A percentile compares a stretch with the other conserved stretches of the same genome.
These are phyloP conservation scores for Melipona beecheii DNA, from an alignment of 2,888 invertebrate genomes.

Conservation along the genomic window DNA sequence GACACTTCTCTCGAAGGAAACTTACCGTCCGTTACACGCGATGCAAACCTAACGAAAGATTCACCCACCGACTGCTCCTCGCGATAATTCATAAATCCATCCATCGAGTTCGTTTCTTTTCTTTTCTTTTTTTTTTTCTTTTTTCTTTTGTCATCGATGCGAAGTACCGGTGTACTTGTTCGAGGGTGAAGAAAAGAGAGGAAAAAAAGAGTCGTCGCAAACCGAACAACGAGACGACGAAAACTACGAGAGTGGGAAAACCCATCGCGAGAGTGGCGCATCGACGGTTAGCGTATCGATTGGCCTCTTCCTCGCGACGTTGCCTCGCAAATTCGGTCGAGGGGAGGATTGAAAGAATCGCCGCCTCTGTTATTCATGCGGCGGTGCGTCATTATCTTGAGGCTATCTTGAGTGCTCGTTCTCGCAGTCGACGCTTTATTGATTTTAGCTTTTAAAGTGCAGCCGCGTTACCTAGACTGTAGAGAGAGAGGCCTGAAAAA, in stretches of 20 bases:
- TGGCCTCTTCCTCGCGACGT: constrained; percentile 5
- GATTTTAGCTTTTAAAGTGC: constrained; percentile 57
- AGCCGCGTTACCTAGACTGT: neutral
- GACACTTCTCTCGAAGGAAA: neutral
- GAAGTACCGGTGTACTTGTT: constrained; percentile 7
- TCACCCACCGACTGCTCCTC: too few species aligned
- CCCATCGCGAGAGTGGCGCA: neutral
- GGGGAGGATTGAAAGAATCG: constrained; percentile 11
- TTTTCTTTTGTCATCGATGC: too few species aligned
- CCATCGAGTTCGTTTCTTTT: neutral
- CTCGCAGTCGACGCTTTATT: constrained; percentile 54
- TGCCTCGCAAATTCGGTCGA: constrained; percentile 33
- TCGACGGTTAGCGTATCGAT: constrained; percentile 18
- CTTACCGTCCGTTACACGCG: neutral
- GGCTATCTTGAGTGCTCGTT: constrained; percentile 48
- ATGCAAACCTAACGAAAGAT: too few species aligned
- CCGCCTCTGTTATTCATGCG: constrained; percentile 49
- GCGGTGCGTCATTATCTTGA: constrained; percentile 49
- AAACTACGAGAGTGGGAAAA: neutral
- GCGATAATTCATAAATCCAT: too few species aligned
- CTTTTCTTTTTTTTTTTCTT: too few species aligned
- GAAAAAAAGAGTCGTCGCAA: neutral
- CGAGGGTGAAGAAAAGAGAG: too few species aligned
- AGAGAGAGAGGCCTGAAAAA: neutral
- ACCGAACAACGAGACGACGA: neutral